Base-by-base conservation (phyloP, 2,113 vertebrate species). In the Paraplagusia blochii region DNA sequence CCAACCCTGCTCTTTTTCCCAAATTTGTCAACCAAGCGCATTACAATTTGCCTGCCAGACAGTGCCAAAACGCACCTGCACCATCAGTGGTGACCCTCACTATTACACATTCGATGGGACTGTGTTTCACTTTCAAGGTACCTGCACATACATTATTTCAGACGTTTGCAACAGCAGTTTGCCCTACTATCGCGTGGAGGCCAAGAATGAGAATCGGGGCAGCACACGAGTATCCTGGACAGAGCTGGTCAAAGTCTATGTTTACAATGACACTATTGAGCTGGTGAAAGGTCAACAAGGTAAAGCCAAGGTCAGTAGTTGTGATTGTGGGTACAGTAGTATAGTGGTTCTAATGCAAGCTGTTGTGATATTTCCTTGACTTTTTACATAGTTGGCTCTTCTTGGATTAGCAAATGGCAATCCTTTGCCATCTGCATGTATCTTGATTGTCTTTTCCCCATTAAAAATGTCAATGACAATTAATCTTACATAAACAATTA, bases 101-200 rank as follows among this genome's bases (percentile, higher is more conserved):
- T 89, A 87, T 58, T 55, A 46, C 15, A 88, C 83, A 14, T 88
- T 88, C 2, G 88, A 90, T 19, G 48, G 55, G 0, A 19, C 1
- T 5, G 12, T 73, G 16, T 82, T 84, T 36, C 45, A 64, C 58
- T 85, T 85, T 40, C 85, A 75, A 45, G 87, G 87, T 9, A 69
- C 74, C 15, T 79, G 84, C 52, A 76, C 69, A 1, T 86, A 86
- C 6, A 51, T 85, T 53, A 65, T 88, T 22, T 83, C 84, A 11
- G 63, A 85, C 64, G 39, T 82, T 22, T 87, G 87, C 46, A 33
- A 12, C 13, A 1, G 8, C n/a, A 44, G 14, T 1, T 39, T 86
- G 49, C 69, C 79, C 2, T 74, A 75, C 18, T 71, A 85, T 42
- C 60, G 39, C 1, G 53, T 85, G 17, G 84, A 89, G 46, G 79